Evolutionary conservation across 2,888 invertebrate genomes (phyloP), one percentile per base, ranked within the genome.

Genomic region (Conchocele bisecta): DNA sequence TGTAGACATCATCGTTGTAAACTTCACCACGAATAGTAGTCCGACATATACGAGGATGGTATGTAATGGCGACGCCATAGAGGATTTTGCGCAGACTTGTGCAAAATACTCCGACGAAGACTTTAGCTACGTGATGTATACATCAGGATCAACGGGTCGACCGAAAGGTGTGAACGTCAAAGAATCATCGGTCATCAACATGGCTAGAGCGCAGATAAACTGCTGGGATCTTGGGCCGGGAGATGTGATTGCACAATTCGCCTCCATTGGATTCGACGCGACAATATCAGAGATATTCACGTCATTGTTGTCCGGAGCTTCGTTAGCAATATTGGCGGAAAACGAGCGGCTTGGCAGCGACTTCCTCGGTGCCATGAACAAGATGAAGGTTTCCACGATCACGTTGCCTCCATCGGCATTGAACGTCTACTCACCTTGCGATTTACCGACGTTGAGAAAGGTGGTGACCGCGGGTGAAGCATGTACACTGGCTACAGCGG

Each of bases 381-480:
- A 94, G 54, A 94, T 95, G 89, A 65, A 81, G 29, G 82, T 86
- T 0, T 81, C 83, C 6, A 69, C 78, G 0, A 76, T 88, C 9
- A 83, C 97, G 0, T 91, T 97, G 13, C 97, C 97, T 0, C 97
- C 97, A 1, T 96, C 97, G 0, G 92, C 97, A 0, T 92, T 97
- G 1, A 82, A 82, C 48, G 78, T 75, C 17, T 80, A 3, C 92
- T 96, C 28, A 90, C 93, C 66, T 91, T 92, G 54, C 92, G 97
- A 84, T 20, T 51, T 83, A 7, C 80, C 81, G 3, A 50, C 65
- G 1, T 50, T 86, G 22, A 94, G 94, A 86, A 93, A 95, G 0
- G 97, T 97, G 96, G 93, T 97, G 15, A 96, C 97, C 85, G 97
- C 97, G 1, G 97, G 97, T 0, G 97, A 97, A 90, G 94, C 95